Conservation (phyloP, 1,140 invertebrate genomes). For the Pseudoatta argentina region DNA sequence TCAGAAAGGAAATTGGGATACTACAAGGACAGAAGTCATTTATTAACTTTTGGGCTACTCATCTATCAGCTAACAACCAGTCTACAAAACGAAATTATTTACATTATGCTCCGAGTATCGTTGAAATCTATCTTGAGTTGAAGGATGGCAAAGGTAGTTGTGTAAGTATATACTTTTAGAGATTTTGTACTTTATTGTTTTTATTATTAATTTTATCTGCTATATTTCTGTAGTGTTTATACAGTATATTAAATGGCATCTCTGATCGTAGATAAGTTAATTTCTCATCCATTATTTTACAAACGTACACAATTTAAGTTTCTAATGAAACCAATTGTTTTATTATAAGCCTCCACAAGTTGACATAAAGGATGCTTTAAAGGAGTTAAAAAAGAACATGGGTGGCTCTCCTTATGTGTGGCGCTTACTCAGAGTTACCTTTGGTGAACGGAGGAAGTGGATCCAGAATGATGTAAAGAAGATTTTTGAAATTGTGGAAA, state of each 20-base stretch:
- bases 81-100: constrained; percentile 3
- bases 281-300: neutral
- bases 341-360: neutral
- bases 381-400: neutral
- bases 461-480: neutral
- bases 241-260: too few species aligned
- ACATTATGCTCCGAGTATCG: neutral
- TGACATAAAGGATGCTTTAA: constrained; percentile 4
- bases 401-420: neutral
- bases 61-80: neutral
- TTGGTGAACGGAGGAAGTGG: neutral
- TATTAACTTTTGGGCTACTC: constrained; percentile 9
- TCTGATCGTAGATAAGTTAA: neutral
- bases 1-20: neutral
- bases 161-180: constrained; percentile 13
- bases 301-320: neutral
- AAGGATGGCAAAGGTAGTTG: constrained; percentile 9
- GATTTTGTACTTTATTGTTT: neutral
- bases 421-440: neutral
- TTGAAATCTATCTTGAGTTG: constrained; percentile 1
- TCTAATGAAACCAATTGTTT: neutral
- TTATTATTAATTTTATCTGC: neutral
- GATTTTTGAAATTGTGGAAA: neutral
- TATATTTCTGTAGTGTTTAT: too few species aligned
- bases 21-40: constrained; percentile 5